phyloP scores from a whole-genome alignment of 2,113 vertebrate genomes.

The Sinocyclocheilus maitianheensis region DNA sequence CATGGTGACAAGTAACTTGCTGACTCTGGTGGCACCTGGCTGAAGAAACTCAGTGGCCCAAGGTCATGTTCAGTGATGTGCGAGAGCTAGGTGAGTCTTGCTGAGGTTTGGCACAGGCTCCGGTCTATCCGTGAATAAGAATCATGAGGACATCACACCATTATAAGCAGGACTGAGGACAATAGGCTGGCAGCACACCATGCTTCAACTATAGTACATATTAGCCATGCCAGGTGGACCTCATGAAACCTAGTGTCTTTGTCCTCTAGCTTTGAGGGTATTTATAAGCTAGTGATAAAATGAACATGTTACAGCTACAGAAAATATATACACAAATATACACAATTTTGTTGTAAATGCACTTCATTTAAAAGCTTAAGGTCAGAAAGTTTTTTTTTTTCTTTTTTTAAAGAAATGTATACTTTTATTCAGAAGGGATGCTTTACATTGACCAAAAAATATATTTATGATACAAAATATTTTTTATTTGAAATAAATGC shows the following conservation, averaged over 20 bases:
- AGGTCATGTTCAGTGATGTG: slow-evolving; percentile 26
- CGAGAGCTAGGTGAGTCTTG: neutral
- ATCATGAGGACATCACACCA: slow-evolving; percentile 13
- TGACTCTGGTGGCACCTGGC: neutral
- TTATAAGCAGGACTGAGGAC: neutral
- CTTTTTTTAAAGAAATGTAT: no score
- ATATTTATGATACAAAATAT: no score
- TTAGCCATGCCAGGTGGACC: neutral
- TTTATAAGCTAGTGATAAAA: neutral
- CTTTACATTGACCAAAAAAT: neutral
- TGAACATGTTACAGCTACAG: neutral
- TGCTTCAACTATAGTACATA: neutral
- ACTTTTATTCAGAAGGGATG: neutral
- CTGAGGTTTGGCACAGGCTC: slow-evolving; percentile 9
- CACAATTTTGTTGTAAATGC: neutral
- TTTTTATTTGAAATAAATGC: no score
- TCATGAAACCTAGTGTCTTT: slow-evolving; percentile 1
- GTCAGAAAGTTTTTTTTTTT: no score
- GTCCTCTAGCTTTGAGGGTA: neutral
- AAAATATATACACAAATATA: neutral
- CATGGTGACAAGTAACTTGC: slow-evolving; percentile 2
- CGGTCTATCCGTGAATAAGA: slow-evolving; percentile 2
- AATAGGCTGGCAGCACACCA: neutral
- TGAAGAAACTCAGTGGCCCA: slow-evolving; percentile 7
- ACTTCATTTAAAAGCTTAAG: no score